Percentiles rank a stretch among this genome's conserved stretches.
These are phyloP conservation scores for Drosophila pegasa DNA, from an alignment of 2,888 invertebrate species.

Conservation along the genomic window DNA sequence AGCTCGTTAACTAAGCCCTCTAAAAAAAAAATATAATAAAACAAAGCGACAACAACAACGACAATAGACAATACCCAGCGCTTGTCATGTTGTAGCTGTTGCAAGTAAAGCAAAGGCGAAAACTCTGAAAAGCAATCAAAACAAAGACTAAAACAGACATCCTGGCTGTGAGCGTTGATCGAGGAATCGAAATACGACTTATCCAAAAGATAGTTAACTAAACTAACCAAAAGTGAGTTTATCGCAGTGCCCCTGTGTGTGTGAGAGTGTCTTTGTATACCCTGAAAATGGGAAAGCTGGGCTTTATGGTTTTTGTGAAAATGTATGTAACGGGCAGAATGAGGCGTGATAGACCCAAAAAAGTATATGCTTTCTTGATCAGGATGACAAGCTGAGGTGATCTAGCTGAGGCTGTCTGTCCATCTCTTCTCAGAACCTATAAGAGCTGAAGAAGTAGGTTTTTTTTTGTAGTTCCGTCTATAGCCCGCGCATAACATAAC, in stretches of 20 bases:
- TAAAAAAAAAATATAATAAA: constrained; percentile 13
- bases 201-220: constrained; percentile 26
- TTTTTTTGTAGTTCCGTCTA: no score
- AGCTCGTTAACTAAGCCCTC: constrained; percentile 45
- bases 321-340: no score
- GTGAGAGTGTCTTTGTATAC: constrained; percentile 20
- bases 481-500: no score
- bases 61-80: constrained; percentile 30
- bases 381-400: no score
- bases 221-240: constrained; percentile 47
- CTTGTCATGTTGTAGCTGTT: constrained; percentile 26
- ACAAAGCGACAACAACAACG: constrained; percentile 10
- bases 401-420: no score
- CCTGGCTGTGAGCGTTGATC: constrained; percentile 28
- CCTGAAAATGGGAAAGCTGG: no score
- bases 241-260: constrained; percentile 20
- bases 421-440: no score
- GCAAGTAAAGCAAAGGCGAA: constrained; percentile 2
- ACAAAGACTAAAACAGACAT: constrained; percentile 3
- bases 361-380: no score
- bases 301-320: no score
- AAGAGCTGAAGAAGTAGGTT: no score
- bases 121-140: not conserved
- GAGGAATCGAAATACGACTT: constrained; percentile 12
- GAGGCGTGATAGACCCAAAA: no score